A percentile compares a stretch with the other conserved stretches of the same genome.
Conservation (phyloP, 2,113 vertebrate genomes). For the Cygnus atratus region DNA sequence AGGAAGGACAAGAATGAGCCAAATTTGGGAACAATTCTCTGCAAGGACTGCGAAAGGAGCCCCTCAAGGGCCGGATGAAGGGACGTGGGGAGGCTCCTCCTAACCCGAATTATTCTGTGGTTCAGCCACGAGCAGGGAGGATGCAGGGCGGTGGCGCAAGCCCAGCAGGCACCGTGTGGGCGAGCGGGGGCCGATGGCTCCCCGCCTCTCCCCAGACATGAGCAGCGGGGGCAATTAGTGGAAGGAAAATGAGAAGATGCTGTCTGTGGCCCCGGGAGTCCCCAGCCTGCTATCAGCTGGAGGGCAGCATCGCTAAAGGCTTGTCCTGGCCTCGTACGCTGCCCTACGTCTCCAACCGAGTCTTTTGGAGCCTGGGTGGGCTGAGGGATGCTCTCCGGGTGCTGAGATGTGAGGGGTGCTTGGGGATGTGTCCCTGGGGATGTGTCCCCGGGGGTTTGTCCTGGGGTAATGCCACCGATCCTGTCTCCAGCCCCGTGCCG, state of each 20-base stretch:
- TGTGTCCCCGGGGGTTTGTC: not conserved
- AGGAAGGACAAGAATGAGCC: not conserved
- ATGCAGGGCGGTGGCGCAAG: not conserved
- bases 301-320: not conserved
- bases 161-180: not conserved
- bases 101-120: not conserved
- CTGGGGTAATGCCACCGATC: not conserved
- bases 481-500: not conserved
- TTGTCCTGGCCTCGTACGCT: not conserved
- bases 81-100: not conserved
- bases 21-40: not conserved
- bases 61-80: not conserved
- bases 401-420: not conserved
- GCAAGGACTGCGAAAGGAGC: not conserved
- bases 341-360: not conserved
- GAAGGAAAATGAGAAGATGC: not conserved
- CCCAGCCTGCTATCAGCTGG: not conserved
- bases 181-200: not conserved
- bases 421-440: not conserved
- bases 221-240: not conserved
- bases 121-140: not conserved
- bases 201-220: not conserved
- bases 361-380: not conserved
- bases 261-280: not conserved
- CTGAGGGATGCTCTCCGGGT: accelerated